Conservation (phyloP, 2,797 vertebrate species). For the Heteromormyrus szaboi region DNA sequence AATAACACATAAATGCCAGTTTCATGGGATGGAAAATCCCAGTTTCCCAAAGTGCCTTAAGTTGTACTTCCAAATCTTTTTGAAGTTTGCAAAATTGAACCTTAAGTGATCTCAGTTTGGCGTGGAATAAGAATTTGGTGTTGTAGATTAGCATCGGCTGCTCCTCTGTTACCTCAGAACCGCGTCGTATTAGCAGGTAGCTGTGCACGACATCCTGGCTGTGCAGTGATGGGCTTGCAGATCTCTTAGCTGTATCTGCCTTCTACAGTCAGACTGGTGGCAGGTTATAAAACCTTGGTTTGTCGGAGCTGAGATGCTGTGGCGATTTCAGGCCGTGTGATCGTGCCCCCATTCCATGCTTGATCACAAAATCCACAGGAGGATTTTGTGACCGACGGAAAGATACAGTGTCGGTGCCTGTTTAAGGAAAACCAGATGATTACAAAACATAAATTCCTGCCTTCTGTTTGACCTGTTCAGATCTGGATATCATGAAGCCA, state of each 20-base stretch:
- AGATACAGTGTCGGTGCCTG: neutral
- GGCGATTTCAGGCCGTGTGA: no score
- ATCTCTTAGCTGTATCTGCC: neutral
- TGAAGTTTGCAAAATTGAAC: neutral
- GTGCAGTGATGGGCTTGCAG: neutral
- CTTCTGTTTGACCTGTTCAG: neutral
- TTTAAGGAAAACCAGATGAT: neutral
- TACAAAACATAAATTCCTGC: neutral
- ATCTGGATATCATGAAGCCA: neutral
- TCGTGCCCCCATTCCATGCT: neutral
- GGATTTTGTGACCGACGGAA: no score
- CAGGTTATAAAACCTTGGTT: neutral
- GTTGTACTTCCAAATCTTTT: neutral
- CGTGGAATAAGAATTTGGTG: neutral
- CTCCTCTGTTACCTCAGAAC: neutral
- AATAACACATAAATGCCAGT: neutral
- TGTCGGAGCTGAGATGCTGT: neutral
- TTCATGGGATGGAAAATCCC: neutral
- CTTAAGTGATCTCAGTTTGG: neutral
- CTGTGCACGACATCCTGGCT: neutral
- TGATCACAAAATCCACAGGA: neutral
- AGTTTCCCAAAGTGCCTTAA: slow-evolving; percentile 20
- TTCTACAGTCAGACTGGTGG: neutral
- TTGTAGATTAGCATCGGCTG: neutral
- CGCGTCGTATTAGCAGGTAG: neutral